phyloP scores from a whole-genome alignment of 2,113 vertebrate species.

The Lophius piscatorius region DNA sequence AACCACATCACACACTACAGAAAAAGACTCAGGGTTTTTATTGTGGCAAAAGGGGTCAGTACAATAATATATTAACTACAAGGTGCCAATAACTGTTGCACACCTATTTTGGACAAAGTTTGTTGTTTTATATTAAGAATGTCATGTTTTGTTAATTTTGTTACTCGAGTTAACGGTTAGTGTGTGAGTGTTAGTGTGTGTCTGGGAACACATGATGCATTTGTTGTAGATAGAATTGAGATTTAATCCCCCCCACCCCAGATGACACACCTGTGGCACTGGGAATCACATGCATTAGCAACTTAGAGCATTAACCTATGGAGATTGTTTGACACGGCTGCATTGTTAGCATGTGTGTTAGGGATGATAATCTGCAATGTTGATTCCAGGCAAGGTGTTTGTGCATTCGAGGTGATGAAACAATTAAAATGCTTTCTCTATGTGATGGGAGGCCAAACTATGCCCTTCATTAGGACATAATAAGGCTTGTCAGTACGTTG shows the following conservation, averaged over 20 bases:
- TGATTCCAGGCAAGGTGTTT: slow-evolving; percentile 9
- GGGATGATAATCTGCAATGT: slow-evolving; percentile 4
- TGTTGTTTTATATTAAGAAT: no score
- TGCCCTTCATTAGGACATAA: slow-evolving; percentile 62
- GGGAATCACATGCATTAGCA: slow-evolving; percentile 6
- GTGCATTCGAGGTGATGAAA: slow-evolving; percentile 47
- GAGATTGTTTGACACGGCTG: slow-evolving; percentile 24
- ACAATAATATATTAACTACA: no score
- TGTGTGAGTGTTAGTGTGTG: not conserved
- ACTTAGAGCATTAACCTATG: slow-evolving; percentile 21
- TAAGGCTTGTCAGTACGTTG: slow-evolving; percentile 51
- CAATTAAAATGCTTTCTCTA: slow-evolving; percentile 59
- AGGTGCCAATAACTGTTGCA: no score
- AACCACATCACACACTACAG: no score
- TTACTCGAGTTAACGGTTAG: no score
- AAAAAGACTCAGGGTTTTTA: no score
- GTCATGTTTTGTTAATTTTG: no score
- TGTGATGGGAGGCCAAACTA: slow-evolving; percentile 57
- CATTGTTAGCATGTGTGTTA: slow-evolving; percentile 1
- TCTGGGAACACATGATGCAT: not conserved
- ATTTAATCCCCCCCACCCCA: no score
- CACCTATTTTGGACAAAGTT: no score
- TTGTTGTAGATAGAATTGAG: not conserved
- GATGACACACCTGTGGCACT: not conserved
- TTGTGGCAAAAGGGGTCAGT: no score